Evolutionary conservation across 2,113 vertebrate species (phyloP), one percentile per base, ranked within the genome.

Genomic region (Orientallactaga bullata): DNA sequence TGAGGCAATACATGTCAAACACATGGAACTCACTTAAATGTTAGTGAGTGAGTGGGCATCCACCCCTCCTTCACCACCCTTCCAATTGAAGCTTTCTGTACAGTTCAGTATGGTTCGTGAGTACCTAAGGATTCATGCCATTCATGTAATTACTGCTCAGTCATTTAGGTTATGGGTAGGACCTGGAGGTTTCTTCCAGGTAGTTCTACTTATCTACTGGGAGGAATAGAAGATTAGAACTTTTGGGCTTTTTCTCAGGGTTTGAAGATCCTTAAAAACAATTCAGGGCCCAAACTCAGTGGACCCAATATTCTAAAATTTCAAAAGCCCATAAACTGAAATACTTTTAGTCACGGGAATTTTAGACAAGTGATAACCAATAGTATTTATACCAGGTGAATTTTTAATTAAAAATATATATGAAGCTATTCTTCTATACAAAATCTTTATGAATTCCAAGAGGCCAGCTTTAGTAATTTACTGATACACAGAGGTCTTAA

Each of bases 361-460:
- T 74, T 55, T 69, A 84, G 58, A 47, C 30, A 82, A 73, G 55
- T 77, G 11, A 71, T 78, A 60, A 92, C 21, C 73, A 79, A 28
- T 6, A 71, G 37, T 55, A 76, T 78, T 93, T 85, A 69, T 69
- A 82, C 37, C 30, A 88, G 30, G 20, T 89, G 39, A 79, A 77
- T 74, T 93, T 93, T 83, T 68, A 79, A 87, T 65, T 94, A 42
- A n/a, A 69, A 74, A 90, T 83, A 93, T 58, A 71, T 12, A 85
- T 5, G 37, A 20, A 86, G 55, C 20, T 61, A 58, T 69, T 71
- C 12, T 85, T 39, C 18, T 77, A 74, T 60, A 72, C 17, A 60
- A 79, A 81, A 71, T 60, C 39, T 82, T 63, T 83, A 79, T 76
- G 26, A 76, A 89, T 66, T 35, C 30, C 42, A 88, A 28, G 65